phyloP scores from a whole-genome alignment of 2,797 vertebrate genomes.

The Erpetoichthys calabaricus region DNA sequence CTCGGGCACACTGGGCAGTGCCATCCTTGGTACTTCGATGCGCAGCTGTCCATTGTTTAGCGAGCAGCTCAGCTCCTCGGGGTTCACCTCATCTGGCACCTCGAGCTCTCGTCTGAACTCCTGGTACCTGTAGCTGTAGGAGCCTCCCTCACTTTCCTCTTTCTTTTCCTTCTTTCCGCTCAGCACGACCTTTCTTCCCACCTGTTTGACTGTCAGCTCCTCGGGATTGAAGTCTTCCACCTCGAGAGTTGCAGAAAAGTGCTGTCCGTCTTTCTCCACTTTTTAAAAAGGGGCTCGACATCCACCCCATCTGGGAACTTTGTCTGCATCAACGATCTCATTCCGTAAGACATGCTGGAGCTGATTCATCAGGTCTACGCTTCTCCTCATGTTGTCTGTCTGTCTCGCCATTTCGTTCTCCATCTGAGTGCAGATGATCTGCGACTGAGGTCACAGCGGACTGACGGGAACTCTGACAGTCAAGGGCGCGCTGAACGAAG shows the following conservation, averaged over 20 bases:
- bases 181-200: constrained; percentile 46
- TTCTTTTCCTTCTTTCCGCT: constrained; percentile 48
- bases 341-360: too few relatives aligned
- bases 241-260: constrained; percentile 53
- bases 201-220: constrained; percentile 42
- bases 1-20: neutral
- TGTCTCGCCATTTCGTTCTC: too few relatives aligned
- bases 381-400: too few relatives aligned
- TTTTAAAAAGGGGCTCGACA: too few relatives aligned
- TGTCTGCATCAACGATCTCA: too few relatives aligned
- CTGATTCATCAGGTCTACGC: too few relatives aligned
- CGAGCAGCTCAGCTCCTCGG: constrained; percentile 27
- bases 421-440: too few relatives aligned
- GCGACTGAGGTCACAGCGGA: too few relatives aligned
- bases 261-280: constrained; percentile 15
- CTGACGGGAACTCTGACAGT: too few relatives aligned
- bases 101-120: constrained; percentile 65
- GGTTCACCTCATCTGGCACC: constrained; percentile 38
- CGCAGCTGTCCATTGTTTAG: constrained; percentile 28
- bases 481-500: too few relatives aligned
- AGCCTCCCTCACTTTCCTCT: constrained; percentile 43
- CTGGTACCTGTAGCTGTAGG: constrained; percentile 57
- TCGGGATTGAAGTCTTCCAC: constrained; percentile 49
- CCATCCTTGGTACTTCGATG: constrained; percentile 26
- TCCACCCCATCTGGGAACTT: too few relatives aligned